Percentiles rank a stretch among this genome's conserved stretches.
These are phyloP conservation scores for Amyelois transitella DNA, from an alignment of 1,140 invertebrate species.

Conservation along the genomic window DNA sequence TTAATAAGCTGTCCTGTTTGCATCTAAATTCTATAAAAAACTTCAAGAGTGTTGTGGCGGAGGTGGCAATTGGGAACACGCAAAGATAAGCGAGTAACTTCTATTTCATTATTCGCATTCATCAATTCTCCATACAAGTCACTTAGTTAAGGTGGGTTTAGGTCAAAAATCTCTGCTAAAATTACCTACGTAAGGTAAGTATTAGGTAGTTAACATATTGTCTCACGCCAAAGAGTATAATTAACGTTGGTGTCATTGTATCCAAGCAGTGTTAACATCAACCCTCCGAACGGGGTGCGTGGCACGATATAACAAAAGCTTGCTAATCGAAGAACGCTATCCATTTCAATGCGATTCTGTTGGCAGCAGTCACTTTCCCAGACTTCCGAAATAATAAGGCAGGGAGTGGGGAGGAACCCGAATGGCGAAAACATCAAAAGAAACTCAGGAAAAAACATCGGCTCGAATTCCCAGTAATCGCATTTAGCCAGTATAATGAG, in stretches of 20 bases:
- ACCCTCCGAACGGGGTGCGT: background rate
- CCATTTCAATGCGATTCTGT: background rate
- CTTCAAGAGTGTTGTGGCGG: no score
- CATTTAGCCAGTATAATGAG: conserved; percentile 12
- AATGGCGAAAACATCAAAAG: conserved; percentile 11
- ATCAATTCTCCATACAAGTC: no score
- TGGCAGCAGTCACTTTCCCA: conserved; percentile 5
- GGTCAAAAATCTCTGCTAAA: no score
- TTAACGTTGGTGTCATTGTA: conserved; percentile 2
- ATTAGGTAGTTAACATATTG: no score
- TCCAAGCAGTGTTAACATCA: background rate
- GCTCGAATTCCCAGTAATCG: background rate
- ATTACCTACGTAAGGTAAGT: no score
- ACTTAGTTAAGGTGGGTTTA: no score
- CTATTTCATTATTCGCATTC: no score
- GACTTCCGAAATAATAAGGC: background rate
- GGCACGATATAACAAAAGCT: conserved; percentile 1
- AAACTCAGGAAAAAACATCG: conserved; percentile 17
- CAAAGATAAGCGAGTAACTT: no score
- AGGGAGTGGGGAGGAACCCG: background rate
- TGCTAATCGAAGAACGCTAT: conserved; percentile 5
- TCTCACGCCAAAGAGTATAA: no score
- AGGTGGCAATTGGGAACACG: no score
- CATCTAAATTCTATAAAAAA: no score
- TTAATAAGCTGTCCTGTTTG: no score